Evolutionary conservation across 2,113 vertebrate genomes (phyloP).

Genomic region (Nothocercus nigrocapillus): DNA sequence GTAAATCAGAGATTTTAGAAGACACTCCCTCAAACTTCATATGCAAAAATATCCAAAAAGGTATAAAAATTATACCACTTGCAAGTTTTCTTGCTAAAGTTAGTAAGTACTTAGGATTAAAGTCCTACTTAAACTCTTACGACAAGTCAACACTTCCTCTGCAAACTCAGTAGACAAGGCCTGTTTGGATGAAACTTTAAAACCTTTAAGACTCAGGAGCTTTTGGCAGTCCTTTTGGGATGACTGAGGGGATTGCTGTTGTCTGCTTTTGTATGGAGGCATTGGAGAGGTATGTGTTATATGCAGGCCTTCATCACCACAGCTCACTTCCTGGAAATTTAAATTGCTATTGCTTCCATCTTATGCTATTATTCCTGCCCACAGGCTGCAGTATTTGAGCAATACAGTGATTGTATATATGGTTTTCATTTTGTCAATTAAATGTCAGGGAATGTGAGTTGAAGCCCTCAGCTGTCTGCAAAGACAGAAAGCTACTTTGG

Average conservation of each 20-base stretch:
- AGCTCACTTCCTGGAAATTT: not conserved
- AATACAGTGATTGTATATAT: not conserved
- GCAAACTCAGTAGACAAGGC: not conserved
- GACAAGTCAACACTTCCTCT: not conserved
- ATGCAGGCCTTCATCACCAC: not conserved
- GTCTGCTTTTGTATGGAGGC: not conserved
- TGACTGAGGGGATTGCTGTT: not conserved
- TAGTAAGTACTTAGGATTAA: not conserved
- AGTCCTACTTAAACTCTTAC: not conserved
- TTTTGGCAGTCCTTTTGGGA: not conserved
- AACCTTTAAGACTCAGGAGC: not conserved
- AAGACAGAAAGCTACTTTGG: not conserved
- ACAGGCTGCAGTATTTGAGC: not conserved
- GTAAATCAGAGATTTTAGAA: not conserved
- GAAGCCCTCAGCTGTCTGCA: not conserved
- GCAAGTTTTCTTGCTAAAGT: not conserved
- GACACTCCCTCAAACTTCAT: not conserved
- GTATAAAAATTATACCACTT: accelerated
- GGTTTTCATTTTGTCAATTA: not conserved
- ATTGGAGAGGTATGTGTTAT: not conserved
- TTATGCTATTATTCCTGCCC: not conserved
- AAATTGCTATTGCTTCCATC: not conserved
- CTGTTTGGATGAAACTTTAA: not conserved
- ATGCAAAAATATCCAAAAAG: not conserved
- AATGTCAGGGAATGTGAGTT: not conserved